Conservation (phyloP, 2,113 vertebrate species). For the Trinectes maculatus region DNA sequence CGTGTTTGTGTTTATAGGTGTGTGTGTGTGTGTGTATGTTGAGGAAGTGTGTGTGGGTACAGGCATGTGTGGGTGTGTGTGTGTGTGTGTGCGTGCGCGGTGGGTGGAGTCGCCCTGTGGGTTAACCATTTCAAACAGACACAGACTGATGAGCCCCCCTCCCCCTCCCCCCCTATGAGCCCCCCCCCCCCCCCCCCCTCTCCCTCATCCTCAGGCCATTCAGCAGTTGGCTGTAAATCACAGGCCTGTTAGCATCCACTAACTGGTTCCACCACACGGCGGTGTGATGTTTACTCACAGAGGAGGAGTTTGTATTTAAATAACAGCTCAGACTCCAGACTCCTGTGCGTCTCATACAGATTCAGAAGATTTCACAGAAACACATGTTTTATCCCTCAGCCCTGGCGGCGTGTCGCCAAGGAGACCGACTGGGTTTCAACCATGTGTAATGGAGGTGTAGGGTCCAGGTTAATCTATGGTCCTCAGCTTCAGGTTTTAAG, state of each 20-base stretch:
- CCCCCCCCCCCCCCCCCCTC: neutral
- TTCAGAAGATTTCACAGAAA: neutral
- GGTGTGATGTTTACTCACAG: slow-evolving; percentile 43
- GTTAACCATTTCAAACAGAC: slow-evolving; percentile 54
- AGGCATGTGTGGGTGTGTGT: neutral
- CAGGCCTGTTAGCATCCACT: slow-evolving; percentile 31
- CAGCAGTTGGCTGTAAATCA: slow-evolving; percentile 18
- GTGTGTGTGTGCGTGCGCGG: slow-evolving; percentile 24
- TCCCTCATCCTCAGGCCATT: slow-evolving; percentile 27
- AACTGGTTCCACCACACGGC: slow-evolving; percentile 57
- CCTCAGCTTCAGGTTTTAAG: too few species aligned
- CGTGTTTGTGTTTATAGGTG: neutral
- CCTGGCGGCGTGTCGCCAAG: neutral
- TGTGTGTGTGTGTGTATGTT: slow-evolving; percentile 2
- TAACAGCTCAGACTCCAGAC: neutral
- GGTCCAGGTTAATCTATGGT: too few species aligned
- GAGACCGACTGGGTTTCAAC: too few species aligned
- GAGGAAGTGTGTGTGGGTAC: slow-evolving; percentile 15
- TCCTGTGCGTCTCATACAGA: neutral
- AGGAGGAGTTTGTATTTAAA: slow-evolving; percentile 39
- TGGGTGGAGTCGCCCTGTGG: slow-evolving; percentile 31
- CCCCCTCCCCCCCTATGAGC: neutral
- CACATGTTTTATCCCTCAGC: neutral
- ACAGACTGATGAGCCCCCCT: slow-evolving; percentile 18
- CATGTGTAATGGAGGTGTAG: too few species aligned